Base-by-base conservation (phyloP, 2,113 vertebrate genomes). In the Psophia crepitans region DNA sequence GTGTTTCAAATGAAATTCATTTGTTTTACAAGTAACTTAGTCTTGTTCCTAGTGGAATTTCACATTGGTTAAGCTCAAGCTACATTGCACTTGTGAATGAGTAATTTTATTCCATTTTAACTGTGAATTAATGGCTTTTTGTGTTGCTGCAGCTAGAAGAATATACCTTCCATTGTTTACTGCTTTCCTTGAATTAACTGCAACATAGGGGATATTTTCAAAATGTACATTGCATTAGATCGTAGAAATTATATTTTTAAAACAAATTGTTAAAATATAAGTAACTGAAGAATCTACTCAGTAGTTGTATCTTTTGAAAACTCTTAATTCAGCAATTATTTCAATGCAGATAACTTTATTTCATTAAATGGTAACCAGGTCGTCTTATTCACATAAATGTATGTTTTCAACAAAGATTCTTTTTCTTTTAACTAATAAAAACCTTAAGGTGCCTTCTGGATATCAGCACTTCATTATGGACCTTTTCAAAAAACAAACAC, bases 101-200 rank as follows among this genome's bases (percentile, higher is more conserved):
- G 53, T 76, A 90, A 86, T 81, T 68, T 61, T 95, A 77, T 84
- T 97, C 43, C 85, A 43, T 86, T 86, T 33, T 78, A 82, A 97
- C 94, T 96, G 92, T 95, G 94, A 97, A 95, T 89, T 93, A 85
- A 87, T 93, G 68, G 89, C 78, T 92, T 92, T 94, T 77, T 95
- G 15, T 95, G 61, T 87, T 96, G 87, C 81, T 86, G 87, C 89
- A 96, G 49, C 58, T 96, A 76, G 74, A 88, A 91, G 20, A 95
- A 56, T 84, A 87, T 71, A 68, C 60, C 65, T 91, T 95, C 87
- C 79, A 32, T 33, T 76, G 86, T 95, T 92, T 95, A 95, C 84
- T 65, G 63, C 94, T 91, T 95, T 93, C 27, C 24, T 94, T 90
- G 65, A 90, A 23, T 96, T 96, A 94, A 89, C 77, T 89, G 77